Percentiles rank a stretch among this genome's conserved stretches.
These are phyloP conservation scores for Petrolisthes manimaculis DNA, from an alignment of 2,888 invertebrate species.

Conservation along the genomic window DNA sequence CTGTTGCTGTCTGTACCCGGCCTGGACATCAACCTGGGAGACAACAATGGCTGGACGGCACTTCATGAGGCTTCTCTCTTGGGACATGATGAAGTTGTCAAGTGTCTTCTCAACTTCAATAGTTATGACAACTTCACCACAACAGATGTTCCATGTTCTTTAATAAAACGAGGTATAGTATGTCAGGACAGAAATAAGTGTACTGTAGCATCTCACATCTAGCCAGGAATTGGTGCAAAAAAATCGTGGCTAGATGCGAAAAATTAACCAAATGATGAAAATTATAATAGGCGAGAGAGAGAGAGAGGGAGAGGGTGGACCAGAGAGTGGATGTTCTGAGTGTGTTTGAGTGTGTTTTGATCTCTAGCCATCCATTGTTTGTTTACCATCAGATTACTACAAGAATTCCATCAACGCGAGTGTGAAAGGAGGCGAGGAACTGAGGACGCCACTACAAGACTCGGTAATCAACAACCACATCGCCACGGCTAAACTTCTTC, in stretches of 20 bases:
- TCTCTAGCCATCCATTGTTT: too few species aligned
- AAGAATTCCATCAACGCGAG: not conserved
- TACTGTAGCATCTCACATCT: too few species aligned
- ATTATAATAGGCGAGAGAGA: too few species aligned
- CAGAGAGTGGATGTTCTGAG: too few species aligned
- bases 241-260: too few species aligned
- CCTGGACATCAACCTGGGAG: slow-evolving; percentile 24
- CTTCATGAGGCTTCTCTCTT: slow-evolving; percentile 38
- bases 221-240: too few species aligned
- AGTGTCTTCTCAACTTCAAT: slow-evolving; percentile 23
- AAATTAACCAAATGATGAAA: too few species aligned
- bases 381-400: not conserved
- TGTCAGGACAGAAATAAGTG: too few species aligned
- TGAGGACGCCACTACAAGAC: slow-evolving; percentile 1
- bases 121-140: not conserved
- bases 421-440: not conserved
- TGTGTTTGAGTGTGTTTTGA: too few species aligned
- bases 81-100: slow-evolving; percentile 24
- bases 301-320: too few species aligned
- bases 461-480: slow-evolving; percentile 8
- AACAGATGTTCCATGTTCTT: too few species aligned
- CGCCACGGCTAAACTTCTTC: slow-evolving; percentile 2
- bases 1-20: slow-evolving; percentile 25
- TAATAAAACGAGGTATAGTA: too few species aligned
- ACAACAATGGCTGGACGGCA: slow-evolving; percentile 40